Conservation (phyloP, 2,113 vertebrate genomes). For the Hippoglossus stenolepis region DNA sequence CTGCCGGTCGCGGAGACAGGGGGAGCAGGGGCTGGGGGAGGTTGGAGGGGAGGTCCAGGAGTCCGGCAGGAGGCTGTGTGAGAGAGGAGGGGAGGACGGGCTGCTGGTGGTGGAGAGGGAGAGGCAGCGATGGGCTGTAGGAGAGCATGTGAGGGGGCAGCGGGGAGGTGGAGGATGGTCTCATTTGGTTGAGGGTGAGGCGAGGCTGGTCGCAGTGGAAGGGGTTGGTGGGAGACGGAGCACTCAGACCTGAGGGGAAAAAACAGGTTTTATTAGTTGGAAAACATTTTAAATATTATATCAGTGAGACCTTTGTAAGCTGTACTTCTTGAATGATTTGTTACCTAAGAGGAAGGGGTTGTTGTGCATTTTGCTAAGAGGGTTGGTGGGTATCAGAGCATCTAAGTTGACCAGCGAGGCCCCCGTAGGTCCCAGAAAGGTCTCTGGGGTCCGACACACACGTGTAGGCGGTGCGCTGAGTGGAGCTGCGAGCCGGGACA, state of each 20-base stretch:
- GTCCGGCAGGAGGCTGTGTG: slow-evolving; percentile 83
- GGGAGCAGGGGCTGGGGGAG: slow-evolving; percentile 89
- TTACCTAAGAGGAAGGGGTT: slow-evolving; percentile 95
- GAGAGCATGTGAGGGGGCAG: slow-evolving; percentile 81
- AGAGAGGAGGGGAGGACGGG: slow-evolving; percentile 84
- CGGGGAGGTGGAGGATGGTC: slow-evolving; percentile 86
- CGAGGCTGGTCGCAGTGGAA: slow-evolving; percentile 90
- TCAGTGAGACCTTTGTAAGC: not conserved
- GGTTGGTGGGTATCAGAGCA: slow-evolving; percentile 85
- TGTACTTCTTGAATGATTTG: not conserved
- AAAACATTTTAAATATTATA: not conserved
- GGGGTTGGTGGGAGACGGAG: slow-evolving; percentile 91
- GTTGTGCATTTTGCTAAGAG: slow-evolving; percentile 81
- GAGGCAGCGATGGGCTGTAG: slow-evolving; percentile 91
- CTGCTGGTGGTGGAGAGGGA: slow-evolving; percentile 87
- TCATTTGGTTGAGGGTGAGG: slow-evolving; percentile 94
- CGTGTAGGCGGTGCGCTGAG: slow-evolving; percentile 77
- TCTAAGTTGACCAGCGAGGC: slow-evolving; percentile 95
- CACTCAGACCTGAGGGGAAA: slow-evolving; percentile 84
- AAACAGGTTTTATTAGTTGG: not conserved
- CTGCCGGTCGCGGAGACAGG: slow-evolving; percentile 75
- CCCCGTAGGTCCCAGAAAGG: slow-evolving; percentile 91
- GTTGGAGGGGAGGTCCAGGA: slow-evolving; percentile 82
- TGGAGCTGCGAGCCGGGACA: slow-evolving; percentile 82
- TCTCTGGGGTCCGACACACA: slow-evolving; percentile 88